A percentile compares a stretch with the other conserved stretches of the same genome.
phyloP scores from a whole-genome alignment of 2,797 vertebrate genomes.

The Platyrinchus mystaceus region DNA sequence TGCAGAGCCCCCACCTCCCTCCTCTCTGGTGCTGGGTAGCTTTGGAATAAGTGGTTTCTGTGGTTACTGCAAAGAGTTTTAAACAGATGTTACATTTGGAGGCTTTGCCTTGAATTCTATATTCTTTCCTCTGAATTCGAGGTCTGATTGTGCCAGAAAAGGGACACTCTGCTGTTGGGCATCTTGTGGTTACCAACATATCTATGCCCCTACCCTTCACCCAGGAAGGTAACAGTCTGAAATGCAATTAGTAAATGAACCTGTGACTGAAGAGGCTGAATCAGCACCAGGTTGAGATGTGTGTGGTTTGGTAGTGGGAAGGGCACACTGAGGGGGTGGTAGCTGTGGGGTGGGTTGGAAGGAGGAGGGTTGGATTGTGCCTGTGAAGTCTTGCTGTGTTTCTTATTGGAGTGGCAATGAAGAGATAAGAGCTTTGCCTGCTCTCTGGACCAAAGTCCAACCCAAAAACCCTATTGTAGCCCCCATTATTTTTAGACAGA shows the following conservation, averaged over 20 bases:
- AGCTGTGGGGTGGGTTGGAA: not conserved
- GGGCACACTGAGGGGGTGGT: not conserved
- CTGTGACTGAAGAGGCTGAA: not conserved
- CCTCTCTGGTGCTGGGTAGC: not conserved
- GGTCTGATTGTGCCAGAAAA: not conserved
- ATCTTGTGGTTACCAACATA: not conserved
- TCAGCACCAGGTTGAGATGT: fast-evolving
- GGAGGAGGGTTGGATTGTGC: not conserved
- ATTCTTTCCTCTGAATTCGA: fast-evolving
- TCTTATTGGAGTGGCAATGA: not conserved
- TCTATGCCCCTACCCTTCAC: fast-evolving
- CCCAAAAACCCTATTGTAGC: not conserved
- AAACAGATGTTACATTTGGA: not conserved
- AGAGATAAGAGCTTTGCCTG: not conserved
- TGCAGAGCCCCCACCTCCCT: fast-evolving
- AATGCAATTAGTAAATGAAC: not conserved
- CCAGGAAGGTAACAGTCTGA: not conserved
- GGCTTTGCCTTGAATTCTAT: not conserved
- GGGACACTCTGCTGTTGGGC: fast-evolving
- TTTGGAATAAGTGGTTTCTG: not conserved
- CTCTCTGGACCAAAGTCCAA: too few relatives aligned
- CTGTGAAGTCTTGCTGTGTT: not conserved
- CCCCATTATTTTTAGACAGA: not conserved
- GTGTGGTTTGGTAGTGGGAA: fast-evolving
- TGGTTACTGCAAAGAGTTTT: not conserved